Evolutionary conservation across 2,113 vertebrate species (phyloP).

Genomic region (Stomatorhinus ivindoensis): DNA sequence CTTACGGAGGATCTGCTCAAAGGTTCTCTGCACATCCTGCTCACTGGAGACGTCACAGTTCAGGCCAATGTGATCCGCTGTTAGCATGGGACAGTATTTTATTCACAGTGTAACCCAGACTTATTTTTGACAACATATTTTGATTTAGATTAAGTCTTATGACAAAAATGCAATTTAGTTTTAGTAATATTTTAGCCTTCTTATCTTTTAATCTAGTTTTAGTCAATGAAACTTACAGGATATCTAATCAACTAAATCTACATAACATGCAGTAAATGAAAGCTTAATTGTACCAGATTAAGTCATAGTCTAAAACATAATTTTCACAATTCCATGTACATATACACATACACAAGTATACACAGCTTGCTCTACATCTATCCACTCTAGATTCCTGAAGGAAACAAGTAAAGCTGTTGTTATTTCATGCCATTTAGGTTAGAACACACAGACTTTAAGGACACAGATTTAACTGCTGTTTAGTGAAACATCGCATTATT

Average conservation of each 20-base stretch:
- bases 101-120: background rate
- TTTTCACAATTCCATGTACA: background rate
- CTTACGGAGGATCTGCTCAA: slow-evolving; percentile 68
- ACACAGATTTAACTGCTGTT: background rate
- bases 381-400: background rate
- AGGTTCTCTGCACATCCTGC: slow-evolving; percentile 68
- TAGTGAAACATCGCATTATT: background rate
- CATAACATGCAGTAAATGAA: too few relatives aligned
- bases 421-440: background rate
- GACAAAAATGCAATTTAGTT: background rate
- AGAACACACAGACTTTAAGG: background rate
- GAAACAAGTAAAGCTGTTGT: background rate
- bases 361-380: background rate
- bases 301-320: background rate
- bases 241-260: background rate
- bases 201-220: background rate
- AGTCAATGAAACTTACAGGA: background rate
- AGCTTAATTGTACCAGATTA: too few relatives aligned
- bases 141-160: background rate
- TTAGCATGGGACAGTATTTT: slow-evolving; percentile 15
- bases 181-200: background rate
- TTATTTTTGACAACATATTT: background rate
- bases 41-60: slow-evolving; percentile 79
- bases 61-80: slow-evolving; percentile 71
- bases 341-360: background rate